A percentile compares a stretch with the other conserved stretches of the same genome.
Evolutionary conservation across 2,888 invertebrate genomes (phyloP).

Genomic region (Drosophila siamana): DNA sequence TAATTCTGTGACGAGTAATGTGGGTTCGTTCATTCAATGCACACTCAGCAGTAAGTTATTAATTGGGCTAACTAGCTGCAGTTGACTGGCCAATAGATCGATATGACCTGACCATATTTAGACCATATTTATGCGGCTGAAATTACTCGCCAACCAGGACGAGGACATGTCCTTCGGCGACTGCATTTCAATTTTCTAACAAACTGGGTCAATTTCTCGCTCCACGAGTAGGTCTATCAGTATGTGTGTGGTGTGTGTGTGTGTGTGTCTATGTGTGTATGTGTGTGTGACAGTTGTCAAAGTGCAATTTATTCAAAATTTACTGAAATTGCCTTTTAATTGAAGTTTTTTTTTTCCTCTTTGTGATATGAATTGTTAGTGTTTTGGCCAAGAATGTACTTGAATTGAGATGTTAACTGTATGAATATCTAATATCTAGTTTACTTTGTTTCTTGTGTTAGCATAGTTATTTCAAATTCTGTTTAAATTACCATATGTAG

Average conservation of each 20-base stretch:
- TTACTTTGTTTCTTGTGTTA: background rate
- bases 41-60: background rate
- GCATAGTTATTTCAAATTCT: background rate
- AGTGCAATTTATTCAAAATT: slow-evolving; percentile 25
- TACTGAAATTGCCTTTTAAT: slow-evolving; percentile 32
- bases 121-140: slow-evolving; percentile 48
- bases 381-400: too few species aligned
- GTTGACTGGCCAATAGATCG: slow-evolving; percentile 29
- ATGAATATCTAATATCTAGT: background rate
- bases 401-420: too few species aligned
- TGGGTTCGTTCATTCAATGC: slow-evolving; percentile 1
- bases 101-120: slow-evolving; percentile 60
- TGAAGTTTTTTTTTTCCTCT: slow-evolving; percentile 5
- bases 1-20: background rate
- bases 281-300: slow-evolving; percentile 15
- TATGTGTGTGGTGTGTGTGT: slow-evolving; percentile 6
- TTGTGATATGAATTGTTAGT: background rate
- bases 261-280: slow-evolving; percentile 1
- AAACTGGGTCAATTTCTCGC: slow-evolving; percentile 61
- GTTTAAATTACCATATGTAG: background rate
- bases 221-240: background rate
- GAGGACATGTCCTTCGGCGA: slow-evolving; percentile 69
- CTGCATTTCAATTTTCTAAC: slow-evolving; percentile 57
- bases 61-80: slow-evolving; percentile 16
- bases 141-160: slow-evolving; percentile 56